Evolutionary conservation across 2,113 vertebrate species (phyloP).

Genomic region (Gasterosteus nipponicus): DNA sequence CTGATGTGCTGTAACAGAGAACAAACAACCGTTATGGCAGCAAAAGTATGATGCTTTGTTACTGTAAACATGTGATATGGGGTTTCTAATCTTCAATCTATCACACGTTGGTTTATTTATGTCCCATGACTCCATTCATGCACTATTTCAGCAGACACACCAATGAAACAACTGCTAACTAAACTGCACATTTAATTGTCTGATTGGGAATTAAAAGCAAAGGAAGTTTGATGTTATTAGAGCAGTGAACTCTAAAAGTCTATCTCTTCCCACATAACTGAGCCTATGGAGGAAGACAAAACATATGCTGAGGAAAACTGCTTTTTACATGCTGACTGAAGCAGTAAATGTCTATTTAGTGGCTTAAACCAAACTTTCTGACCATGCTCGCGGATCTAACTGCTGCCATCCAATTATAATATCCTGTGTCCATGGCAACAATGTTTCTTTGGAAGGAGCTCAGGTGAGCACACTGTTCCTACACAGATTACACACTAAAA

Average conservation of each 20-base stretch:
- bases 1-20: conserved; percentile 25
- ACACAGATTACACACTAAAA: conserved; percentile 40
- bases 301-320: neutral
- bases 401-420: conserved; percentile 65
- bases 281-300: neutral
- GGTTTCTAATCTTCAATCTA: conserved; percentile 50
- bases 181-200: neutral
- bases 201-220: neutral
- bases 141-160: neutral
- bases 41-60: conserved; percentile 1
- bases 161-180: neutral
- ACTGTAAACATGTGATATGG: conserved; percentile 28
- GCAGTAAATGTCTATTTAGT: neutral
- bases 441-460: conserved; percentile 61
- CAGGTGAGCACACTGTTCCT: conserved; percentile 64
- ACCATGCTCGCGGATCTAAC: conserved; percentile 23
- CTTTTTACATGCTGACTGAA: conserved; percentile 1
- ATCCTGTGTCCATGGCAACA: conserved; percentile 68
- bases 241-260: neutral
- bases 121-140: neutral
- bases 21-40: conserved; percentile 20
- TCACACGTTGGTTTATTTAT: conserved; percentile 16
- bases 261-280: neutral
- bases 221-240: neutral
- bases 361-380: conserved; percentile 10